phyloP scores from a whole-genome alignment of 2,888 invertebrate species.

The Zygothrica quintamaculata region DNA sequence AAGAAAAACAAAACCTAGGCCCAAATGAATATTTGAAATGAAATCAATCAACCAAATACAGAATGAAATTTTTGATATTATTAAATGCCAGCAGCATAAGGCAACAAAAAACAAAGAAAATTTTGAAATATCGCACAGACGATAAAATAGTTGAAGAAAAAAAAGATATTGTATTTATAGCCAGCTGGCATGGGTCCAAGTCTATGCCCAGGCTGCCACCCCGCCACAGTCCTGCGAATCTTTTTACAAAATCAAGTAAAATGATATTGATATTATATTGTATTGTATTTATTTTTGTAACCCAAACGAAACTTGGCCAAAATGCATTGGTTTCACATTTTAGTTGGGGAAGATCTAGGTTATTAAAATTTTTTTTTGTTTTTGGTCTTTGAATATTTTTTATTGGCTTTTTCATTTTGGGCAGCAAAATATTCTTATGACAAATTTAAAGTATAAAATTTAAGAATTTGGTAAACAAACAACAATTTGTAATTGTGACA shows the following conservation, averaged over 20 bases:
- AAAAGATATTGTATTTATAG: slow-evolving; percentile 36
- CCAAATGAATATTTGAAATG: slow-evolving; percentile 17
- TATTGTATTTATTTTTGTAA: too few species aligned
- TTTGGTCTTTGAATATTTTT: slow-evolving; percentile 28
- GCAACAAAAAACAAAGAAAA: slow-evolving; percentile 32
- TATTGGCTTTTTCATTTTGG: slow-evolving; percentile 46
- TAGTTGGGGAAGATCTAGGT: slow-evolving; percentile 36
- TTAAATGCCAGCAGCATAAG: slow-evolving; percentile 53
- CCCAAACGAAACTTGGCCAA: slow-evolving; percentile 60
- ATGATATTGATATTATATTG: too few species aligned
- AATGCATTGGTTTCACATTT: slow-evolving; percentile 71
- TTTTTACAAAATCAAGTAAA: slow-evolving; percentile 33
- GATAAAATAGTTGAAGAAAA: slow-evolving; percentile 23
- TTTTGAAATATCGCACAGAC: slow-evolving; percentile 43
- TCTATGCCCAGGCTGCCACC: slow-evolving; percentile 49
- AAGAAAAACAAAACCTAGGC: too few species aligned
- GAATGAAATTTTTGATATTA: slow-evolving; percentile 59
- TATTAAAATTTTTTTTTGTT: slow-evolving; percentile 12
- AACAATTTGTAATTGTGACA: slow-evolving; percentile 57
- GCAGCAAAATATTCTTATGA: slow-evolving; percentile 66
- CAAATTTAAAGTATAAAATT: slow-evolving; percentile 33
- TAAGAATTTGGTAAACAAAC: slow-evolving; percentile 30
- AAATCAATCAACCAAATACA: slow-evolving; percentile 39
- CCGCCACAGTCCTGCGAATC: not conserved
- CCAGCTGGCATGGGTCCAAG: slow-evolving; percentile 65